Base-by-base conservation (phyloP, 2,888 invertebrate species). In the Adelphocoris suturalis region DNA sequence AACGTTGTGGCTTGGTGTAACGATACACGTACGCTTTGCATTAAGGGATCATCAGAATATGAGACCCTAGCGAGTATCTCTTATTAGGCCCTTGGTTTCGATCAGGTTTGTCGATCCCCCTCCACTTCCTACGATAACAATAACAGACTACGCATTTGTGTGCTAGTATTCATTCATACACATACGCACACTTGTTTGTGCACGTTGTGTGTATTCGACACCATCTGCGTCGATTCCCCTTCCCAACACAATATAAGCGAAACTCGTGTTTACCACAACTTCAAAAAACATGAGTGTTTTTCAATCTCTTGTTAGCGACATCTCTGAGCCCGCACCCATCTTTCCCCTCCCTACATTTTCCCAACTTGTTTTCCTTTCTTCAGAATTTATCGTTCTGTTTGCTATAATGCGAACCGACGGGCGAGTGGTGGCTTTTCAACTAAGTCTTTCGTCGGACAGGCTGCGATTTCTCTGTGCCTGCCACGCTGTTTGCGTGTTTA, bases 201-300 rank as follows among this genome's bases (percentile, higher is more conserved):
- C 7, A 4, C 7, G 37, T 37, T 37, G 37, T 37, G 37, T 37
- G 7, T 37, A 4, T 37, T 37, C 7, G 11, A 14, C 11, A 78
- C 16, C 78, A 78, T 78, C 78, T 78, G 78, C 78, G 78, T 11
- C 47, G 37, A 16, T 46, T 78, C 78, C 78, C 46, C 12, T 3
- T 1, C 19, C n/a, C 37, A 19, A 37, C 37, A 47, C 46, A 78
- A 78, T 16, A n/a, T n/a, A 76, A 76, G 76, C 28, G 27, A 19
- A 14, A n/a, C 80, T 37, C 86, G 75, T 86, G 75, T 86, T 86
- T 86, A 75, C 86, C 46, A 19, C 75, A n/a, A 28, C 27, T 55
- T 55, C 23, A 37, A 28, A 85, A 85, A 85, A 85, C 85, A 85
- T 23, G 55, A 37, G 61, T 85, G 85, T 85, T 85, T 85, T 85